phyloP scores from a whole-genome alignment of 2,888 invertebrate genomes.

The Drosophila leonis region DNA sequence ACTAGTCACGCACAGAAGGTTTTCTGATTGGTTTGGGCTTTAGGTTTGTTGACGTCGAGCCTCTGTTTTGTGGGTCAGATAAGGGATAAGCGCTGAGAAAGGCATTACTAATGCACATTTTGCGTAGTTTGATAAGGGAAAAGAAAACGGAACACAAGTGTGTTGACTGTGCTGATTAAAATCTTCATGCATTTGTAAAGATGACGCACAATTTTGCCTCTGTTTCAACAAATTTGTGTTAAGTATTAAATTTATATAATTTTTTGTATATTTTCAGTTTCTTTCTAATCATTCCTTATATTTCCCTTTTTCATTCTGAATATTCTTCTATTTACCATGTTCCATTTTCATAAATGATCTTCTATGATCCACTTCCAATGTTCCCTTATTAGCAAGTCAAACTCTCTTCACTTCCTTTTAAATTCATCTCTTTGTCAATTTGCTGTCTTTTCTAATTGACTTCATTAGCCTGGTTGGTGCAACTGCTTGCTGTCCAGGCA shows the following conservation, averaged over 20 bases:
- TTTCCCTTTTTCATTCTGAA: neutral
- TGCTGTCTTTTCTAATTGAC: conserved; percentile 23
- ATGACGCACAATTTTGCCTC: too few species aligned
- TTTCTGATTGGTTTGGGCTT: conserved; percentile 12
- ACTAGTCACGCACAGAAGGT: conserved; percentile 56
- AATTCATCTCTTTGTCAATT: conserved; percentile 5
- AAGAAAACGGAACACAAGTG: too few species aligned
- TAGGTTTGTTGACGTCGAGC: conserved; percentile 9
- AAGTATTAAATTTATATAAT: neutral
- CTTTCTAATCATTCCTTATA: neutral
- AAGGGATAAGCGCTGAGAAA: neutral
- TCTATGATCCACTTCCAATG: neutral
- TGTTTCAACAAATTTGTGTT: too few species aligned
- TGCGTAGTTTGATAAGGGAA: neutral
- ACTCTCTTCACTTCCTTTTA: neutral
- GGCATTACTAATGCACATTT: conserved; percentile 16
- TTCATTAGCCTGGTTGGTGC: conserved; percentile 25
- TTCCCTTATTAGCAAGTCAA: neutral
- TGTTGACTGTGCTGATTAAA: neutral
- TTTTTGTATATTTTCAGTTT: neutral
- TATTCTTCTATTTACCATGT: neutral
- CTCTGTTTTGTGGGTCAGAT: neutral
- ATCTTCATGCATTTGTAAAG: neutral
- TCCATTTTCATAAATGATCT: neutral
- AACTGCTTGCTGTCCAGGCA: neutral